Evolutionary conservation across 2,797 vertebrate genomes (phyloP).

Genomic region (Anguilla megastoma): DNA sequence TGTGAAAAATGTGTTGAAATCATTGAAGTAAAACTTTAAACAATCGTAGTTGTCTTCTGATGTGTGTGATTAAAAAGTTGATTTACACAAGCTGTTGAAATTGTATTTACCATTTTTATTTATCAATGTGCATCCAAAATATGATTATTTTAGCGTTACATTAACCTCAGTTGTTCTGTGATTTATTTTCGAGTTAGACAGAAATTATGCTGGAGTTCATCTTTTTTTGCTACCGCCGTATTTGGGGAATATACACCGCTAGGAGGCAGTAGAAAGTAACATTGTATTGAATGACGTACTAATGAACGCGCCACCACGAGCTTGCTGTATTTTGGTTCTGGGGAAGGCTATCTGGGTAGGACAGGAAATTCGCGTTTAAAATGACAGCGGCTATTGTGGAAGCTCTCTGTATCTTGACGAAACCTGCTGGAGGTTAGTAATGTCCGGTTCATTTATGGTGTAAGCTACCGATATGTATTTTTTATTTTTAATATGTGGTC

Average conservation of each 20-base stretch:
- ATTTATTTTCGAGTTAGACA: too few relatives aligned
- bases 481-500: neutral
- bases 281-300: constrained; percentile 49
- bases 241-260: neutral
- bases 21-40: neutral
- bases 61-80: neutral
- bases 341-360: neutral
- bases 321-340: neutral
- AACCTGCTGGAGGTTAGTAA: constrained; percentile 61
- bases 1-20: neutral
- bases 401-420: constrained; percentile 56
- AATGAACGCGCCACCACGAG: constrained; percentile 41
- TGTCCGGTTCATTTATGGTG: neutral
- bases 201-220: neutral
- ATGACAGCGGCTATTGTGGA: constrained; percentile 60
- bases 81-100: neutral
- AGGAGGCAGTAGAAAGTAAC: neutral
- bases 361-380: neutral
- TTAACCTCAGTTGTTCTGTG: neutral
- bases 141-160: neutral
- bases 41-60: neutral
- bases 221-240: neutral
- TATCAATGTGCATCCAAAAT: neutral
- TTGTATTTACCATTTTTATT: neutral
- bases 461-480: neutral